Base-by-base conservation (phyloP, 2,888 invertebrate species). In the Cheilosia vulpina region DNA sequence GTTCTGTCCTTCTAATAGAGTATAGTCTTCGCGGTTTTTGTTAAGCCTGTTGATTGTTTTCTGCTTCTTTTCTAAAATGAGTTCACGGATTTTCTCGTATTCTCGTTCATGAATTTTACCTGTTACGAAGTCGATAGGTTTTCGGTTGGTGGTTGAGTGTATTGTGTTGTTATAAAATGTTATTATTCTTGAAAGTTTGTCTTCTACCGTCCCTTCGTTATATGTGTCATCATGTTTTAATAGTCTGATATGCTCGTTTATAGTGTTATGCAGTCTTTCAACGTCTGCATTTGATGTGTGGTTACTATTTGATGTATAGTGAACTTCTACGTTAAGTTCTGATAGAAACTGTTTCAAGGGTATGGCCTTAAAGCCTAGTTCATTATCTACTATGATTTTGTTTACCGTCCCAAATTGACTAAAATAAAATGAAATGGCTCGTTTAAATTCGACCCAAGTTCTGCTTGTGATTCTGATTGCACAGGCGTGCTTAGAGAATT, bases 401-500 rank as follows among this genome's bases (percentile, higher is more conserved):
- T 84, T 38, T 17, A 84, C 27, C 27, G 62, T 63, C 0, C 88
- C 87, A 34, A 87, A 69, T 65, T 78, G 27, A 60, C 71, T 80
- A 19, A 73, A 53, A n/a, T 87, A 87, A 41, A 84, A 83, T 9
- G 21, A 45, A 11, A 88, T 34, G 1, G 72, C 79, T 65, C 69
- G 31, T 66, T 87, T 88, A 24, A 83, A 87, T 63, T 87, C 83
- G 2, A 65, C 80, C 87, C 87, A 88, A 2, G 82, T 73, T 53
- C 87, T 71, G 24, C 78, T 75, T 9, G 50, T 38, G 9, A 88
- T 80, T 69, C 73, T 85, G 2, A 82, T 79, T 9, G 88, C 88
- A 57, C 72, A 87, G 5, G 84, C 88, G 55, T 87, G 87, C 77
- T 88, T 87, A 9, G 88, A 75, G 50, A 89, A 89, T 41, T 87